A percentile compares a stretch with the other conserved stretches of the same genome.
These are phyloP conservation scores for Babyrousa celebensis DNA, from an alignment of 2,797 vertebrate genomes.

Conservation along the genomic window DNA sequence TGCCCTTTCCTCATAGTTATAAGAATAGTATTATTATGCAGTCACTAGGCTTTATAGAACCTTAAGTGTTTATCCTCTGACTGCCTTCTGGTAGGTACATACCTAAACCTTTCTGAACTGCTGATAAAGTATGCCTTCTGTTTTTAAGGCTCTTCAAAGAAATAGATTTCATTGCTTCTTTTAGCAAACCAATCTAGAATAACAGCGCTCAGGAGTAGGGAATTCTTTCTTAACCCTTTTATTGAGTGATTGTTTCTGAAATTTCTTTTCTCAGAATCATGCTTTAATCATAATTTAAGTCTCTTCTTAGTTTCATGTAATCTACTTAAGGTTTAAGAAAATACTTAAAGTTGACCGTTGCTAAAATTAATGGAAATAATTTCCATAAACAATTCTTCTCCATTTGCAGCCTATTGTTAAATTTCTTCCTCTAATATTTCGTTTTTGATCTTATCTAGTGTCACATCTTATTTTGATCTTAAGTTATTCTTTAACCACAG, in stretches of 20 bases:
- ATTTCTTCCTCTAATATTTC: constrained; percentile 43
- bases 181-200: neutral
- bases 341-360: neutral
- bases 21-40: constrained; percentile 33
- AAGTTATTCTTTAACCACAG: constrained; percentile 51
- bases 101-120: constrained; percentile 67
- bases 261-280: neutral
- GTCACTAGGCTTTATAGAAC: constrained; percentile 12
- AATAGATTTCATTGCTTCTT: constrained; percentile 18
- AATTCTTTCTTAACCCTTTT: constrained; percentile 41
- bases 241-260: constrained; percentile 55
- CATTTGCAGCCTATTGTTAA: neutral
- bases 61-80: neutral
- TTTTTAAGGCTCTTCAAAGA: constrained; percentile 50
- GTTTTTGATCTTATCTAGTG: neutral
- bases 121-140: constrained; percentile 25
- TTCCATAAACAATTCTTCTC: neutral
- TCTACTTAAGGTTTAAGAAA: constrained; percentile 55
- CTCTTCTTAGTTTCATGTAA: constrained; percentile 53
- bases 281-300: constrained; percentile 52
- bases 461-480: constrained; percentile 9
- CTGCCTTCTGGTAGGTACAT: constrained; percentile 49
- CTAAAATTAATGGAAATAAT: constrained; percentile 41
- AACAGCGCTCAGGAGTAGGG: neutral
- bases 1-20: constrained; percentile 43